Percentiles rank a stretch among this genome's conserved stretches.
phyloP scores from a whole-genome alignment of 1,140 invertebrate genomes.

The Drosophila insularis region DNA sequence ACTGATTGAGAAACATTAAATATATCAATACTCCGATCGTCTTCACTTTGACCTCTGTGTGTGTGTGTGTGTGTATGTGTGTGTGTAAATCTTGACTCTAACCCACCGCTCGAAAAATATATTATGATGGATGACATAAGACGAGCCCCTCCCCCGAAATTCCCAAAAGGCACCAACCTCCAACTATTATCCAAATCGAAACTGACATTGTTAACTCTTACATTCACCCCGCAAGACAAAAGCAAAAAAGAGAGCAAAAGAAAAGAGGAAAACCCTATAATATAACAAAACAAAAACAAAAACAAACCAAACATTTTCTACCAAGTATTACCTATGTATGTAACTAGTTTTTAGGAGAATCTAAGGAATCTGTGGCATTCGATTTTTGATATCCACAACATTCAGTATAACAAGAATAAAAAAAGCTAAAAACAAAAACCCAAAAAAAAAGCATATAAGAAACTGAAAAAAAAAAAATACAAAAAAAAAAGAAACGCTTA shows the following conservation, averaged over 20 bases:
- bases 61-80: neutral
- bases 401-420: constrained; percentile 8
- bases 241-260: constrained; percentile 6
- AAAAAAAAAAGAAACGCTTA: constrained; percentile 65
- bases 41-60: neutral
- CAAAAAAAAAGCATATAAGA: neutral
- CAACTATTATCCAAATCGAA: constrained; percentile 65
- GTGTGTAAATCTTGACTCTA: neutral
- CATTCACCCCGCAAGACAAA: constrained; percentile 70
- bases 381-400: constrained; percentile 58
- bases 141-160: constrained; percentile 49
- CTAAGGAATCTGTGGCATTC: constrained; percentile 50
- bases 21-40: neutral
- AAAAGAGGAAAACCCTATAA: constrained; percentile 23
- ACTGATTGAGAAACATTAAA: neutral
- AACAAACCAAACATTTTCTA: constrained; percentile 55
- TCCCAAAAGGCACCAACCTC: constrained; percentile 20
- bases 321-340: constrained; percentile 52
- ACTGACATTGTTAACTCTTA: constrained; percentile 79
- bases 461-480: constrained; percentile 16
- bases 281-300: constrained; percentile 11
- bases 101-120: constrained; percentile 5
- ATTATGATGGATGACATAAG: neutral
- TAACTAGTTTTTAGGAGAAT: constrained; percentile 22
- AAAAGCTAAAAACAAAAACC: constrained; percentile 26